These are phyloP conservation scores for Agrochola lota DNA, from an alignment of 2,888 invertebrate genomes.

Conservation along the genomic window DNA sequence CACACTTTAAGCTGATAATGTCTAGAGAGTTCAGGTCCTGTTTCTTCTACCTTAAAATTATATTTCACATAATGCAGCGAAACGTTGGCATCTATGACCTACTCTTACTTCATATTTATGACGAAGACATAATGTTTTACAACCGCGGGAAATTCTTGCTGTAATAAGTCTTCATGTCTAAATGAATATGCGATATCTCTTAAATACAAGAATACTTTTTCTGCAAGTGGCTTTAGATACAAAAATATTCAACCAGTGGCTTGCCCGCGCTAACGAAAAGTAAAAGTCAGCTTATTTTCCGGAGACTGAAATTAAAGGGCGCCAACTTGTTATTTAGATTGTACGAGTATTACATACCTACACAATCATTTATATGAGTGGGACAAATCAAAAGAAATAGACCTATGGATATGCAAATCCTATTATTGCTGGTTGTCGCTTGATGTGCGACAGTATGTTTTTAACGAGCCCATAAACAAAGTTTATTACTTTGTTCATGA, in stretches of 20 bases:
- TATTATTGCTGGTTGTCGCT: slow-evolving; percentile 72
- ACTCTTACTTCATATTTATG: slow-evolving; percentile 23
- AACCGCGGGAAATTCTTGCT: slow-evolving; percentile 16
- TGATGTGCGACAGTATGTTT: slow-evolving; percentile 72
- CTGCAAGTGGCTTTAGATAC: slow-evolving; percentile 4
- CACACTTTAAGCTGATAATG: slow-evolving; percentile 33
- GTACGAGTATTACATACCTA: slow-evolving; percentile 22
- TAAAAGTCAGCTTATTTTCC: slow-evolving; percentile 32
- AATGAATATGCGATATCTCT: neutral
- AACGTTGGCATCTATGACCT: slow-evolving; percentile 24
- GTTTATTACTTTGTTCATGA: slow-evolving; percentile 76
- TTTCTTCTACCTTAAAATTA: slow-evolving; percentile 31
- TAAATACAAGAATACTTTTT: slow-evolving; percentile 7
- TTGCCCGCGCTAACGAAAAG: neutral
- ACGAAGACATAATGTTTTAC: slow-evolving; percentile 38
- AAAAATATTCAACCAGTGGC: slow-evolving; percentile 5
- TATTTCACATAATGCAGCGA: slow-evolving; percentile 5
- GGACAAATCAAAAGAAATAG: slow-evolving; percentile 44
- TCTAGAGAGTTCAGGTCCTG: slow-evolving; percentile 19
- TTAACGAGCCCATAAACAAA: slow-evolving; percentile 78
- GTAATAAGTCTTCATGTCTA: slow-evolving; percentile 7
- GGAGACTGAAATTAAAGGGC: neutral
- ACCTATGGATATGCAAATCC: slow-evolving; percentile 68
- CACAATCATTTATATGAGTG: slow-evolving; percentile 34
- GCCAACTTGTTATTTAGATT: slow-evolving; percentile 28